A percentile compares a stretch with the other conserved stretches of the same genome.
Evolutionary conservation across 1,140 invertebrate genomes (phyloP).

Genomic region (roundworm (Caenorhabditis elegans)): WBcel235 BX284603.4:8030001-8030500

Average conservation of each 20-base stretch:
- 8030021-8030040: not conserved
- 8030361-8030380: slow-evolving; percentile 48
- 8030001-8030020: not conserved
- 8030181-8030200: slow-evolving; percentile 52
- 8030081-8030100: slow-evolving; percentile 19
- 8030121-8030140: not conserved
- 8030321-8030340: slow-evolving; percentile 37
- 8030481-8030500: slow-evolving; percentile 71
- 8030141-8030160: not conserved
- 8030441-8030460: too few relatives aligned
- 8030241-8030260: slow-evolving; percentile 66
- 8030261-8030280: not conserved
- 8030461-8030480: not conserved
- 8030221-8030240: slow-evolving; percentile 71
- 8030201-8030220: slow-evolving; percentile 44
- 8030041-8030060: not conserved
- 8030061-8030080: not conserved
- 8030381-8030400: slow-evolving; percentile 45
- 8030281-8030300: slow-evolving; percentile 63
- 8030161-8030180: slow-evolving; percentile 40
- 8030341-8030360: slow-evolving; percentile 48
- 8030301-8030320: slow-evolving; percentile 50
- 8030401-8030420: slow-evolving; percentile 62
- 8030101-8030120: slow-evolving; percentile 40
- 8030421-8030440: too few relatives aligned